phyloP scores from a whole-genome alignment of 2,888 invertebrate species.

The Balanococcus diminutus region DNA sequence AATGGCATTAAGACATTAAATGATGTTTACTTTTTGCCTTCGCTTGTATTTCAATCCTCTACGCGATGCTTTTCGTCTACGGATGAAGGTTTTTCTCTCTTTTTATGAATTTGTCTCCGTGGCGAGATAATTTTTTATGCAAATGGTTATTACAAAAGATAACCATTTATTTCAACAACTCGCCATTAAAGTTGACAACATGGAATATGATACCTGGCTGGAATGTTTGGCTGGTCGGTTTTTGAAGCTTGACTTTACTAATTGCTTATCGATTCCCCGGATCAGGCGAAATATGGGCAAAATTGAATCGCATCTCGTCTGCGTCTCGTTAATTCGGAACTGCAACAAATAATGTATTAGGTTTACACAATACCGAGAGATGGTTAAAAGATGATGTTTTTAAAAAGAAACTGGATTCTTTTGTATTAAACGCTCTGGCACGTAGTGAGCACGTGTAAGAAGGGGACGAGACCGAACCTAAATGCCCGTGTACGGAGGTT shows the following conservation, averaged over 20 bases:
- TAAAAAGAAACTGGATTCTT: slow-evolving; percentile 54
- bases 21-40: slow-evolving; percentile 47
- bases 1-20: slow-evolving; percentile 51
- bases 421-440: slow-evolving; percentile 47
- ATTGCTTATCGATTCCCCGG: neutral
- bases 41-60: neutral
- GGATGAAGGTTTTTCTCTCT: neutral
- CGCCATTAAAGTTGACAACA: slow-evolving; percentile 40
- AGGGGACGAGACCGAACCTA: slow-evolving; percentile 54
- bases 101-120: slow-evolving; percentile 46
- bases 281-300: neutral
- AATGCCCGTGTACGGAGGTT: slow-evolving; percentile 50
- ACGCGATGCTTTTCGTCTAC: neutral
- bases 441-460: slow-evolving; percentile 53
- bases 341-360: slow-evolving; percentile 17
- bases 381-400: slow-evolving; percentile 46
- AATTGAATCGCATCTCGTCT: neutral
- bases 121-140: slow-evolving; percentile 53
- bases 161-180: slow-evolving; percentile 53
- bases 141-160: slow-evolving; percentile 54
- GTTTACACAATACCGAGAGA: slow-evolving; percentile 1
- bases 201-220: slow-evolving; percentile 32
- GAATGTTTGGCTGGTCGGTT: neutral
- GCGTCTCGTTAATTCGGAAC: neutral
- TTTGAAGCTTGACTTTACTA: neutral